These are phyloP conservation scores for Eulemur coronatus DNA, from an alignment of 2,797 vertebrate species.

Conservation along the genomic window DNA sequence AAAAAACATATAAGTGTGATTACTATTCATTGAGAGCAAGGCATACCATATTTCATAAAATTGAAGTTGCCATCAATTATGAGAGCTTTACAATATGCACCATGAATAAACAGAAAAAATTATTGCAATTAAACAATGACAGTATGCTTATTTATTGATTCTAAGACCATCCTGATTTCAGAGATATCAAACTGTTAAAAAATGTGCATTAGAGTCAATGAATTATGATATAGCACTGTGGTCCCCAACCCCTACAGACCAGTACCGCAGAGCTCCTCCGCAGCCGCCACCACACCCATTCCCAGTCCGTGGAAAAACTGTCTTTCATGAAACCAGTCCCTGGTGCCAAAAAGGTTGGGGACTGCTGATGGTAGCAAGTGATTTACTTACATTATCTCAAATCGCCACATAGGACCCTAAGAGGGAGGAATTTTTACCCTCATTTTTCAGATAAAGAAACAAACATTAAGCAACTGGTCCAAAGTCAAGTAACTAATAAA, in stretches of 20 bases:
- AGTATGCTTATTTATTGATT: background rate
- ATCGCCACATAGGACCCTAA: background rate
- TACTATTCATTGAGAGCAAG: background rate
- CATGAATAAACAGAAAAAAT: background rate
- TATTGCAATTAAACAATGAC: background rate
- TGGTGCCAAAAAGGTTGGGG: too few relatives aligned
- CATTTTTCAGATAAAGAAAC: constrained; percentile 39
- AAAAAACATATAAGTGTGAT: background rate
- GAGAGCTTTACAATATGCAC: background rate
- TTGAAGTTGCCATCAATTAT: background rate
- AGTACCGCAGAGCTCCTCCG: too few relatives aligned
- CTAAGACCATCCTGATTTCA: background rate
- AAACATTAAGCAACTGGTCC: background rate
- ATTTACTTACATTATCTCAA: background rate
- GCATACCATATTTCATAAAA: background rate
- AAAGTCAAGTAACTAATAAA: constrained; percentile 1
- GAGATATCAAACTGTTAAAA: background rate
- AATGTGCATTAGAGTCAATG: background rate
- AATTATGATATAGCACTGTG: background rate
- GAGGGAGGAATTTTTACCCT: background rate
- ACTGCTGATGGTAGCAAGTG: background rate
- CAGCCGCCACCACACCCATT: too few relatives aligned
- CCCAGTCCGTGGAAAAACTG: too few relatives aligned
- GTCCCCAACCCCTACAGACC: too few relatives aligned
- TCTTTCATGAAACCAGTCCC: too few relatives aligned